Evolutionary conservation across 2,113 vertebrate species (phyloP).

Genomic region (Oxygymnocypris stewartii): DNA sequence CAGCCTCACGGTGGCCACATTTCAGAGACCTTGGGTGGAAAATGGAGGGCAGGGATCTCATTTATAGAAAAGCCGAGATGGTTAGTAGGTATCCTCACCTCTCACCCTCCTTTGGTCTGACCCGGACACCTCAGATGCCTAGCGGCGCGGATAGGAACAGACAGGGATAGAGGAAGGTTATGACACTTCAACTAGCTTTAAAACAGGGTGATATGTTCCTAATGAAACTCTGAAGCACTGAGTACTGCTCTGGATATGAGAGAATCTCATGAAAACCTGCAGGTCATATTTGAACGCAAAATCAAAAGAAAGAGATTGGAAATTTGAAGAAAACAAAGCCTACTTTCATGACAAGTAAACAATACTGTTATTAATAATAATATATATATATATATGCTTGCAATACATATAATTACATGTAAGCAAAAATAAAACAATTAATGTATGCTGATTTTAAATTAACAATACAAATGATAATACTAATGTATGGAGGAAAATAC

Average conservation of each 20-base stretch:
- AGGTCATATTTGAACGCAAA: neutral
- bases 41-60: slow-evolving; percentile 67
- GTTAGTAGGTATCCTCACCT: slow-evolving; percentile 59
- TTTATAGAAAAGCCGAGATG: slow-evolving; percentile 66
- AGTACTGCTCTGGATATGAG: neutral
- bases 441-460: neutral
- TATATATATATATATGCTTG: neutral
- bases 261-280: neutral
- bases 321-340: neutral
- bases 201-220: neutral
- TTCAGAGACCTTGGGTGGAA: slow-evolving; percentile 66
- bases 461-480: no score
- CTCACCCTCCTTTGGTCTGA: slow-evolving; percentile 50
- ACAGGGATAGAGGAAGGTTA: slow-evolving; percentile 4
- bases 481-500: no score
- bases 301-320: neutral
- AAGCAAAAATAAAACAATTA: neutral
- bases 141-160: slow-evolving; percentile 17
- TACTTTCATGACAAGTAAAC: neutral
- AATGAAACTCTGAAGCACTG: neutral
- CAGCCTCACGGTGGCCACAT: slow-evolving; percentile 50
- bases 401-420: neutral
- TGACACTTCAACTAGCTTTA: neutral
- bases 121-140: slow-evolving; percentile 52
- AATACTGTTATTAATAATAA: neutral